A percentile compares a stretch with the other conserved stretches of the same genome.
phyloP scores from a whole-genome alignment of 2,113 vertebrate species.

The Axis porcinus region DNA sequence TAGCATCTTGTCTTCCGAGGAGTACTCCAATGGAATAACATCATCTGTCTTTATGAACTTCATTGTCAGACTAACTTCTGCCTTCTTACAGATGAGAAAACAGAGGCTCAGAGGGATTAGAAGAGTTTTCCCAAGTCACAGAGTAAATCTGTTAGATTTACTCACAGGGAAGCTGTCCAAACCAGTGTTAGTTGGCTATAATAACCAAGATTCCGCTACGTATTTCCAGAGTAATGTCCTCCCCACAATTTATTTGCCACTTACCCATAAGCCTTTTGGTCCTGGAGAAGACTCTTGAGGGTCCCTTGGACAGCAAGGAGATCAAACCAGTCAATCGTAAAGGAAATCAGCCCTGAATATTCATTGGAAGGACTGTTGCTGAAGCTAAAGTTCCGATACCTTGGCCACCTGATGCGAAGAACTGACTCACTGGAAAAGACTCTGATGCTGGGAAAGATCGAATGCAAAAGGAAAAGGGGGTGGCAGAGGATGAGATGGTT shows the following conservation, averaged over 20 bases:
- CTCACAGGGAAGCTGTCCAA: neutral
- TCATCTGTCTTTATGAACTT: slow-evolving; percentile 13
- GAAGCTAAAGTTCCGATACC: neutral
- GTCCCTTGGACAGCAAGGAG: neutral
- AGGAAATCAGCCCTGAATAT: neutral
- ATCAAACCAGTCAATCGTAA: neutral
- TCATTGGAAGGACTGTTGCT: neutral
- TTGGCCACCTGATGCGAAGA: neutral
- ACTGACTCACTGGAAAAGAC: neutral
- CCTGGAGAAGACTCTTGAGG: neutral
- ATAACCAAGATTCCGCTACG: neutral
- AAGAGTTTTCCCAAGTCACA: neutral
- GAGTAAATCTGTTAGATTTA: neutral
- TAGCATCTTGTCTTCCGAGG: slow-evolving; percentile 12
- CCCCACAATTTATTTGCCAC: neutral
- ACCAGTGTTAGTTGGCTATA: too few species aligned
- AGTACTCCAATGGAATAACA: neutral
- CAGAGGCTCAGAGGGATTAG: neutral
- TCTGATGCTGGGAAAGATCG: neutral
- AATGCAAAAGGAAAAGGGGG: neutral
- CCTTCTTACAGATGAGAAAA: neutral
- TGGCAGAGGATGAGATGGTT: neutral
- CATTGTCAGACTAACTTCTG: neutral
- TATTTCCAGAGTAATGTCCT: neutral
- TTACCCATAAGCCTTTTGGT: neutral